Evolutionary conservation across 2,888 invertebrate genomes (phyloP), one percentile per base, ranked within the genome.

Genomic region (Cryptus armator): DNA sequence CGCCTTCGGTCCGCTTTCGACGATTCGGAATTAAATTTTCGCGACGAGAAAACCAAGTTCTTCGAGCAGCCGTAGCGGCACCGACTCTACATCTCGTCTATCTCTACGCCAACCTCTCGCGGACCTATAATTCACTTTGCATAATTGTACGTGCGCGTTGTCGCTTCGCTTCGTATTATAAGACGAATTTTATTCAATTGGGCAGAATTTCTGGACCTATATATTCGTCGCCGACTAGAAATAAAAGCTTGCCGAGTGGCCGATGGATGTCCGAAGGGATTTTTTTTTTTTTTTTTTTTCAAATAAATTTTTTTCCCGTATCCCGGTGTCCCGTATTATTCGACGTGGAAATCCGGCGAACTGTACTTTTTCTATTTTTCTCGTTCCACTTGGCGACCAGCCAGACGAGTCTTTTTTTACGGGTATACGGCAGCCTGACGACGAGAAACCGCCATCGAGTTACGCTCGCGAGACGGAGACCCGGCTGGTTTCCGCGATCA

Each of bases 1-100:
- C 59, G 43, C 24, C 46, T 19, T 76, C 70, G 59, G 48, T 70
- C 44, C 51, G 19, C 53, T 74, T 29, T 68, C 74, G 64, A 68
- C 79, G 32, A 83, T 74, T 83, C 56, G 71, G 62, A 83, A 83
- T 80, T 16, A 80, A 83, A 83, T 80, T 62, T 62, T 80, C 62
- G 71, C 79, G 66, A 66, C 53, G 71, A 83, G 80, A 80, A 75
- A 83, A 83, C 70, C 44, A 83, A 83, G 75, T 80, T 80, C 37
- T 64, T 10, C 64, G 46, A 32, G 48, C 62, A 62, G 62, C 14
- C 29, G 32, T 62, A 32, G 14, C 62, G 29, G 32, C 14, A 32
- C 62, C 5, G 12, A 14, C 14, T 32, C 29, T 62, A 70, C 44
- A 62, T 81, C 68, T 44, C 14, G 24, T 48, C 19, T 51, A n/a